A percentile compares a stretch with the other conserved stretches of the same genome.
phyloP scores from a whole-genome alignment of 1,140 invertebrate species.

The Drosophila saltans region DNA sequence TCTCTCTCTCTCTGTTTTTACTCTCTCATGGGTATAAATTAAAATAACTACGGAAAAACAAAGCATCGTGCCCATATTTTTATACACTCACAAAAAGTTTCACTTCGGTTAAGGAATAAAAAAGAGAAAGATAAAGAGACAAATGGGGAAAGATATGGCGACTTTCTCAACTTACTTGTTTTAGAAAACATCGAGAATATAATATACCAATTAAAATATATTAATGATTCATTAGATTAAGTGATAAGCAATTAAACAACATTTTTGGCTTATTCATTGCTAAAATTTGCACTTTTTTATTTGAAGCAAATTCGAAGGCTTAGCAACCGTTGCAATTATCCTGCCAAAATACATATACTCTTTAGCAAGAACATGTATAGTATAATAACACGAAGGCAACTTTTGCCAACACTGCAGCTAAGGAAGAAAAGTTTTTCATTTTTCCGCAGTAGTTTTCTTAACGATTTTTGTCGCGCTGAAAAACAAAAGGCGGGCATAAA shows the following conservation, averaged over 20 bases:
- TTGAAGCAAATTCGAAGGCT: too few relatives aligned
- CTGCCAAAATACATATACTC: not conserved
- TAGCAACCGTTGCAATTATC: too few relatives aligned
- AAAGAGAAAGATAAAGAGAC: too few relatives aligned
- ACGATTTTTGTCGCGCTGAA: conserved; percentile 56
- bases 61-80: not conserved
- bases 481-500: conserved; percentile 46
- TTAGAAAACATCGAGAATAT: too few relatives aligned
- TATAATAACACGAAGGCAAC: conserved; percentile 29
- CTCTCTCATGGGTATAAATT: conserved; percentile 59
- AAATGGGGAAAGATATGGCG: too few relatives aligned
- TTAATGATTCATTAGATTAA: too few relatives aligned
- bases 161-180: too few relatives aligned
- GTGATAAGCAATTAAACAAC: too few relatives aligned
- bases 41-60: conserved; percentile 28
- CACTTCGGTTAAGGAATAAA: too few relatives aligned
- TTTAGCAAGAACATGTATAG: not conserved
- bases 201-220: too few relatives aligned
- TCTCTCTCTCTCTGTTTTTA: not conserved
- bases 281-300: too few relatives aligned
- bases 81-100: not conserved
- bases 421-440: conserved; percentile 44
- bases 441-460: conserved; percentile 56
- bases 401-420: conserved; percentile 20
- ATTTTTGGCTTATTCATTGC: too few relatives aligned